phyloP scores from a whole-genome alignment of 2,113 vertebrate genomes.

The Jacana jacana region DNA sequence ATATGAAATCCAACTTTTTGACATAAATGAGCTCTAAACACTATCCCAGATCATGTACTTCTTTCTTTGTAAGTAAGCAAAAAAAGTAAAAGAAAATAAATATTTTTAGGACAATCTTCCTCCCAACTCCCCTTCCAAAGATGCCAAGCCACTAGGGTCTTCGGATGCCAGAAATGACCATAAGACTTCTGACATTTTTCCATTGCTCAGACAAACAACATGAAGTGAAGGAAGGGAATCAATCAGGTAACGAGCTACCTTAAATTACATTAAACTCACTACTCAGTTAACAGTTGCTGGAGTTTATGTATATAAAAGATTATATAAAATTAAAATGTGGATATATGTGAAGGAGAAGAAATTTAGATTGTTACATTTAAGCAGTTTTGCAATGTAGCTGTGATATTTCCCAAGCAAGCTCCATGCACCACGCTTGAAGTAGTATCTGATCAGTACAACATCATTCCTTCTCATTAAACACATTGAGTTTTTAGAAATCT shows the following conservation, averaged over 20 bases:
- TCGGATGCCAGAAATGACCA: neutral
- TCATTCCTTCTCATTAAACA: too few species aligned
- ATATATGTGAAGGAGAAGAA: neutral
- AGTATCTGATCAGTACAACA: too few species aligned
- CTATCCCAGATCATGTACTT: neutral
- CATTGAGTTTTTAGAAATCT: too few species aligned
- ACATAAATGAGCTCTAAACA: neutral
- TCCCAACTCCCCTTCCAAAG: neutral
- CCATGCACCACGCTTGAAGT: too few species aligned
- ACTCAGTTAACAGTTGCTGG: neutral
- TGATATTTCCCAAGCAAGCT: neutral
- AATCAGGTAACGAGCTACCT: neutral
- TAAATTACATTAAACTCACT: neutral
- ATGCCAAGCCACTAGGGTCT: neutral
- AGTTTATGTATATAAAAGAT: neutral
- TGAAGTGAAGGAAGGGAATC: neutral
- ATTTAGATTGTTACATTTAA: neutral
- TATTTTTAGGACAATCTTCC: neutral
- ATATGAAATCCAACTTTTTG: neutral
- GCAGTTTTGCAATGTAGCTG: neutral
- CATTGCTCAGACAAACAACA: neutral
- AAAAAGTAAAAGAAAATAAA: neutral
- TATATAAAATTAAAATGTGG: neutral
- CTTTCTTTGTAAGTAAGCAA: neutral
- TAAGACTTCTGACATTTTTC: neutral